Percentiles rank a stretch among this genome's conserved stretches.
Evolutionary conservation across 2,888 invertebrate genomes (phyloP).

Genomic region (Fragum fragum): DNA sequence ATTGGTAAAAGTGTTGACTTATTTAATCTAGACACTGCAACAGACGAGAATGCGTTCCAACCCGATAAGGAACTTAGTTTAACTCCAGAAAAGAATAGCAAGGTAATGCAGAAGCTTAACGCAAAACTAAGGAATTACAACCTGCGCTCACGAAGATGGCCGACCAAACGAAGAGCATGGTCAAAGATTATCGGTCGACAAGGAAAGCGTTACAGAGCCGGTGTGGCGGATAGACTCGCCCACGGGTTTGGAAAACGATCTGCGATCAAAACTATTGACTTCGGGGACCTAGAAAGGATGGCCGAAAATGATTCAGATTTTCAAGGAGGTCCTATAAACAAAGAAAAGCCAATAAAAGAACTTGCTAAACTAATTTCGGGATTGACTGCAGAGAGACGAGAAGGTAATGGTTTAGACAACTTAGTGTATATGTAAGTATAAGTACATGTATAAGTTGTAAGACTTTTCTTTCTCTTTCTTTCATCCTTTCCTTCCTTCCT

Average conservation of each 20-base stretch:
- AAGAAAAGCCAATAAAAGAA: background rate
- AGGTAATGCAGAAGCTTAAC: background rate
- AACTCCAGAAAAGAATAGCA: background rate
- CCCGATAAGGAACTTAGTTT: background rate
- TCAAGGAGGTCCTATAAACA: background rate
- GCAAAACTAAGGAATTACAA: background rate
- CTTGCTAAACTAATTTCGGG: background rate
- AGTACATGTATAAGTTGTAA: no score
- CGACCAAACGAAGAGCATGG: background rate
- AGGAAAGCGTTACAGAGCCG: constrained; percentile 74
- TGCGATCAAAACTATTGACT: background rate
- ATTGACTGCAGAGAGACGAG: background rate
- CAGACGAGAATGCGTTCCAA: background rate
- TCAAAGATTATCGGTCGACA: background rate
- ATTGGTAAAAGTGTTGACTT: background rate
- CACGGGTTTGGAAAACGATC: constrained; percentile 81
- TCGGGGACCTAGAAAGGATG: background rate
- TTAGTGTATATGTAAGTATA: no score
- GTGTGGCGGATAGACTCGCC: constrained; percentile 77
- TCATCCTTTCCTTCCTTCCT: no score
- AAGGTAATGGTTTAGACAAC: background rate
- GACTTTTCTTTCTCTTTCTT: no score
- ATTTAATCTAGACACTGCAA: background rate
- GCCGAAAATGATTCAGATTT: constrained; percentile 32
- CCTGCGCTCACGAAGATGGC: background rate